A percentile compares a stretch with the other conserved stretches of the same genome.
Conservation (phyloP, 2,113 vertebrate species). For the Gallinago media region DNA sequence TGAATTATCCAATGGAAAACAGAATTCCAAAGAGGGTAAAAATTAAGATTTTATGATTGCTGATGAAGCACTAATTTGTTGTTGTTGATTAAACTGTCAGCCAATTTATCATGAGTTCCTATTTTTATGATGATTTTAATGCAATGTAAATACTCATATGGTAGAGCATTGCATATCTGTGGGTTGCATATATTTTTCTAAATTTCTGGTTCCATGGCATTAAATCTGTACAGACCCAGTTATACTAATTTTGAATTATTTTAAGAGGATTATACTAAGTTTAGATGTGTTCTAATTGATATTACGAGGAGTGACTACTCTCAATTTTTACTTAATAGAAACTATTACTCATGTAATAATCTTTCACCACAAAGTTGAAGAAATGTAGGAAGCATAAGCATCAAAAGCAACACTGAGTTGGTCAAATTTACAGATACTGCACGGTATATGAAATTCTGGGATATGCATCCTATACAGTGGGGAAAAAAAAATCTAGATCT, state of each 20-base stretch:
- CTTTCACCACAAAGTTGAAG: neutral
- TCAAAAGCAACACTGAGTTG: neutral
- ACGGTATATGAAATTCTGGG: neutral
- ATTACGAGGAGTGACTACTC: neutral
- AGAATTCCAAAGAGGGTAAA: neutral
- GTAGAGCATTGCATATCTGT: neutral
- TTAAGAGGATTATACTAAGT: neutral
- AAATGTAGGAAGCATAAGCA: neutral
- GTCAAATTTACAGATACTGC: neutral
- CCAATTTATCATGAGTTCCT: neutral
- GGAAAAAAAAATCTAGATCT: rapidly evolving
- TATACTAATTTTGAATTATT: neutral
- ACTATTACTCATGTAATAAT: neutral
- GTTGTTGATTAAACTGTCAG: neutral
- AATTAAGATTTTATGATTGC: neutral
- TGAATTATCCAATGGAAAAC: neutral
- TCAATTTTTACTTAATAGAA: neutral
- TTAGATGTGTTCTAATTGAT: neutral
- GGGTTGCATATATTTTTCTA: neutral
- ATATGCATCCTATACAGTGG: neutral
- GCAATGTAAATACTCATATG: neutral
- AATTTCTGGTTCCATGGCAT: neutral
- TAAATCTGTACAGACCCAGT: neutral
- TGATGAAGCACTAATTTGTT: neutral
- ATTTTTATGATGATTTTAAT: neutral